Percentiles rank a stretch among this genome's conserved stretches.
Conservation (phyloP, 2,888 invertebrate genomes). For the Acanthosoma haemorrhoidale region DNA sequence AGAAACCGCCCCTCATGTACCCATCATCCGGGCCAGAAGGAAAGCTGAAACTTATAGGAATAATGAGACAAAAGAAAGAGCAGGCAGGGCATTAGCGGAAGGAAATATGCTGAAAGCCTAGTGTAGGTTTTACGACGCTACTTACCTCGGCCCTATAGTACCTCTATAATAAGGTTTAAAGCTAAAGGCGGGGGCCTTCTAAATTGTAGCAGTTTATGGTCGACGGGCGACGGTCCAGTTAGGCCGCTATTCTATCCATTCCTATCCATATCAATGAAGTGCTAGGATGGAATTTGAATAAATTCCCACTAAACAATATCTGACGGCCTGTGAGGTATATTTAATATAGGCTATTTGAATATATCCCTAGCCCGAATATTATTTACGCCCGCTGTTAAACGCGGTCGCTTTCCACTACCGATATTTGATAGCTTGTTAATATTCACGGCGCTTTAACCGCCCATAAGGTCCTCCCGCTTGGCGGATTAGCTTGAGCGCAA, state of each 20-base stretch:
- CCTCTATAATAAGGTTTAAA: conserved; percentile 2
- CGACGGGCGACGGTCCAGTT: background rate
- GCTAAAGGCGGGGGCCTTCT: background rate
- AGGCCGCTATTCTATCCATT: background rate
- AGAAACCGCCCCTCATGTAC: no score
- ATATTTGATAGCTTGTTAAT: no score
- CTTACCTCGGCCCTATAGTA: background rate
- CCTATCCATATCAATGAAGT: conserved; percentile 5
- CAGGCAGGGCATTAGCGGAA: background rate
- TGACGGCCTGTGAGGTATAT: background rate
- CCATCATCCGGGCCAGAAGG: no score
- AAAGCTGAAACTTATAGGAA: no score
- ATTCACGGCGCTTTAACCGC: no score
- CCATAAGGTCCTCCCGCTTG: no score
- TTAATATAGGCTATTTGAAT: no score
- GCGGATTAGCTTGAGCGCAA: no score
- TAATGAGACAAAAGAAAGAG: background rate
- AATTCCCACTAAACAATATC: background rate
- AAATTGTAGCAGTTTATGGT: background rate
- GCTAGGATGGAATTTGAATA: background rate
- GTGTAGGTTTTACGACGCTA: background rate
- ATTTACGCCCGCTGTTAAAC: no score
- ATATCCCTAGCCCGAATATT: no score
- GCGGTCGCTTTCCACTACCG: no score
- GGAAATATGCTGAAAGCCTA: background rate